Evolutionary conservation across 1,140 invertebrate genomes (phyloP).

Genomic region (Rhyacophila brunnea): DNA sequence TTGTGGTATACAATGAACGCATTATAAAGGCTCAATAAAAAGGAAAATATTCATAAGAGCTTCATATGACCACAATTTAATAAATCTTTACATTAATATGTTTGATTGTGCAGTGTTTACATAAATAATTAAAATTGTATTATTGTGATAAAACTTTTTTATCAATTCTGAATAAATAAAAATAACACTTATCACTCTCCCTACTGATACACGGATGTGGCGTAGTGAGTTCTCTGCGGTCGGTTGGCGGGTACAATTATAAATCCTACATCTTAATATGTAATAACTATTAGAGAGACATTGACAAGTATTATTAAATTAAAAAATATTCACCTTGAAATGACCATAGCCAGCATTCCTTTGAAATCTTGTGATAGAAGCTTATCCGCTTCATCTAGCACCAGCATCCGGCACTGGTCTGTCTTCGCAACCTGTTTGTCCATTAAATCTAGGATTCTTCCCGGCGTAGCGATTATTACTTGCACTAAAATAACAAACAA

Average conservation of each 20-base stretch:
- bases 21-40: too few relatives aligned
- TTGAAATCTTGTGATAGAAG: constrained; percentile 99
- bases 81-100: too few relatives aligned
- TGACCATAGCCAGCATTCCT: constrained; percentile 97
- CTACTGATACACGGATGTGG: not conserved
- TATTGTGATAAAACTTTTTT: not conserved
- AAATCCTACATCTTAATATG: too few relatives aligned
- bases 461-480: constrained; percentile 98
- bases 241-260: too few relatives aligned
- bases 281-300: too few relatives aligned
- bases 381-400: constrained; percentile 99
- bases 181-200: not conserved
- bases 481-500: constrained; percentile 71
- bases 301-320: too few relatives aligned
- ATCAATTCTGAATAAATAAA: not conserved
- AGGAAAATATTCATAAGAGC: too few relatives aligned
- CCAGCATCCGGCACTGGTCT: constrained; percentile 93
- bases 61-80: too few relatives aligned
- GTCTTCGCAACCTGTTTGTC: constrained; percentile 97
- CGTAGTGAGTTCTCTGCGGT: too few relatives aligned
- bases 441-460: constrained; percentile 98
- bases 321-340: constrained; percentile 80
- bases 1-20: too few relatives aligned
- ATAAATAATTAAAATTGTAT: not conserved
- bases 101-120: too few relatives aligned